A percentile compares a stretch with the other conserved stretches of the same genome.
These are phyloP conservation scores for Leucophenga montana DNA, from an alignment of 2,888 invertebrate genomes.

Conservation along the genomic window DNA sequence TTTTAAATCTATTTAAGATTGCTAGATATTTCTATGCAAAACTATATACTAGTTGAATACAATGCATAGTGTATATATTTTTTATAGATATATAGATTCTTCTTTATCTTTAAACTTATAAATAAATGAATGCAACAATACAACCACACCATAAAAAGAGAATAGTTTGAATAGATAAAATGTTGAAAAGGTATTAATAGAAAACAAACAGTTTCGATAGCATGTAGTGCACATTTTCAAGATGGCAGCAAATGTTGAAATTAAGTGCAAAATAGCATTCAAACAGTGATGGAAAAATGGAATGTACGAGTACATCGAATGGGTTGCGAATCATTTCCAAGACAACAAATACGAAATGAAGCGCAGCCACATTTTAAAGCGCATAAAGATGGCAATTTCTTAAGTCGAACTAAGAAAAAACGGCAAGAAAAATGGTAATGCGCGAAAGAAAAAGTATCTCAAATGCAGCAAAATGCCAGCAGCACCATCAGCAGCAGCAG, in stretches of 20 bases:
- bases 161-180: too few relatives aligned
- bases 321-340: not conserved
- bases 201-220: too few relatives aligned
- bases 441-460: slow-evolving; percentile 40
- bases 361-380: not conserved
- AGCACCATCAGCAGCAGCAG: slow-evolving; percentile 36
- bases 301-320: not conserved
- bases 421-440: slow-evolving; percentile 26
- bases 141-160: too few relatives aligned
- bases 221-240: slow-evolving; percentile 49
- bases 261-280: slow-evolving; percentile 16
- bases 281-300: too few relatives aligned
- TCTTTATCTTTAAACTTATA: too few relatives aligned
- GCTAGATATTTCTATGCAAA: too few relatives aligned
- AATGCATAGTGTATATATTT: too few relatives aligned
- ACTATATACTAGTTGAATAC: too few relatives aligned
- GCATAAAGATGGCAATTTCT: slow-evolving; percentile 7
- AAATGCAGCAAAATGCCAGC: slow-evolving; percentile 36
- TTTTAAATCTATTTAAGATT: too few relatives aligned
- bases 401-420: slow-evolving; percentile 20
- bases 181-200: too few relatives aligned
- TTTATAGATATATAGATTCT: too few relatives aligned
- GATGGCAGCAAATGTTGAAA: slow-evolving; percentile 46
- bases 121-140: too few relatives aligned
- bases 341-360: not conserved